Conservation (phyloP, 2,113 vertebrate genomes). For the Anarhynchus alexandrinus region DNA sequence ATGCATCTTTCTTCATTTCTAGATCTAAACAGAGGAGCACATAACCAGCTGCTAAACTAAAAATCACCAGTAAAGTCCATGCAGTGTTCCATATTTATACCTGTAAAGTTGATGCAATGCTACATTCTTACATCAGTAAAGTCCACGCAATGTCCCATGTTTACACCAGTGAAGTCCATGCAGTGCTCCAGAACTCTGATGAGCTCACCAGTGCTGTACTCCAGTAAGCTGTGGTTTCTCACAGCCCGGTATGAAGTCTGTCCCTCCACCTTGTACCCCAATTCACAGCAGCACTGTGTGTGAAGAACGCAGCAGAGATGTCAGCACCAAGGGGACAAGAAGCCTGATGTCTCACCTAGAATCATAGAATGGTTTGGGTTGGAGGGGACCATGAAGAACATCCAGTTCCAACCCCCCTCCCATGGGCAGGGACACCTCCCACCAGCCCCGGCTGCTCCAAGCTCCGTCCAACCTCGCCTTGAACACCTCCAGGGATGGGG, state of each 20-base stretch:
- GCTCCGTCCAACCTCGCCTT: too few species aligned
- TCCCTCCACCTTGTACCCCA: neutral
- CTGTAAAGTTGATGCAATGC: neutral
- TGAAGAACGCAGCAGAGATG: neutral
- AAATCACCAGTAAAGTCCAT: neutral
- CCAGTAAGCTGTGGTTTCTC: neutral
- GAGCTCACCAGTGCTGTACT: neutral
- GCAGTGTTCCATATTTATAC: neutral
- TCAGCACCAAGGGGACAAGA: neutral
- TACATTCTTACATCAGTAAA: neutral
- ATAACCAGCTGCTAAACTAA: neutral
- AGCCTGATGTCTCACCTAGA: too few species aligned
- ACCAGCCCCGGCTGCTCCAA: too few species aligned
- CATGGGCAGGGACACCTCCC: too few species aligned
- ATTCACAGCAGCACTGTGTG: neutral
- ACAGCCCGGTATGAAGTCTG: neutral
- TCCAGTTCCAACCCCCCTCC: too few species aligned
- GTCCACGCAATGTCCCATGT: neutral
- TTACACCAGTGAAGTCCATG: neutral
- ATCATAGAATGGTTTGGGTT: too few species aligned
- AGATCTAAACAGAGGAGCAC: neutral
- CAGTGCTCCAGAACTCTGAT: neutral
- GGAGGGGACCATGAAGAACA: too few species aligned
- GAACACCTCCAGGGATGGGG: too few species aligned
- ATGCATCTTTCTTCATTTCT: neutral